phyloP scores from a whole-genome alignment of 2,113 vertebrate species.

The Opisthocomus hoazin region DNA sequence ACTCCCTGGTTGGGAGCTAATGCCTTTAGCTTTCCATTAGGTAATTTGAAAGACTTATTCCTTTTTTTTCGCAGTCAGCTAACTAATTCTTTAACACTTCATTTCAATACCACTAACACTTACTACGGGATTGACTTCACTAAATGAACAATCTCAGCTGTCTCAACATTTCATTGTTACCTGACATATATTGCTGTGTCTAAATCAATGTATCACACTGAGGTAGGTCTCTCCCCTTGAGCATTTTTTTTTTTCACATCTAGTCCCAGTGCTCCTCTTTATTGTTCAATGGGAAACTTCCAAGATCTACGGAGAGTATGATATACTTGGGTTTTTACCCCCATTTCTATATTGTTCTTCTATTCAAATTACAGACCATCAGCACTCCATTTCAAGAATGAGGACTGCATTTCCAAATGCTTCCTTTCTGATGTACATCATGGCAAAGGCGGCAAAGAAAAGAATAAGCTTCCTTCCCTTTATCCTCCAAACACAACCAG shows the following conservation, averaged over 20 bases:
- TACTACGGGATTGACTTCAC: conserved; percentile 49
- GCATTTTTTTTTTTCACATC: background rate
- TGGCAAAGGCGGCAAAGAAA: background rate
- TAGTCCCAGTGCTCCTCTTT: background rate
- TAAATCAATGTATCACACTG: conserved; percentile 29
- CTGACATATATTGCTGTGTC: conserved; percentile 25
- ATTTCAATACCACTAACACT: conserved; percentile 54
- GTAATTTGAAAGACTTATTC: conserved; percentile 54
- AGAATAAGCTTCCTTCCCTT: background rate
- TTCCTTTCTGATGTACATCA: background rate
- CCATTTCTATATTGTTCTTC: background rate
- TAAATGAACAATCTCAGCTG: conserved; percentile 56
- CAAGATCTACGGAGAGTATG: background rate
- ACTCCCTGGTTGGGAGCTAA: conserved; percentile 43
- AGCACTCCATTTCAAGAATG: background rate
- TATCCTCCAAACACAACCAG: background rate
- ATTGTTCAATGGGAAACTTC: background rate
- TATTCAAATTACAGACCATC: background rate
- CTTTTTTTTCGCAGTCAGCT: conserved; percentile 45
- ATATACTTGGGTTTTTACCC: background rate
- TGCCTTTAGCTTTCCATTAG: conserved; percentile 58
- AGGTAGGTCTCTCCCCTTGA: conserved; percentile 10
- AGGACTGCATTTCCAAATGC: background rate
- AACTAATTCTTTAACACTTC: conserved; percentile 59
- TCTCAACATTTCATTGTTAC: conserved; percentile 53